Evolutionary conservation across 23 tunicate genomes (phyloP).

Genomic region (Phallusia fumigata): DNA sequence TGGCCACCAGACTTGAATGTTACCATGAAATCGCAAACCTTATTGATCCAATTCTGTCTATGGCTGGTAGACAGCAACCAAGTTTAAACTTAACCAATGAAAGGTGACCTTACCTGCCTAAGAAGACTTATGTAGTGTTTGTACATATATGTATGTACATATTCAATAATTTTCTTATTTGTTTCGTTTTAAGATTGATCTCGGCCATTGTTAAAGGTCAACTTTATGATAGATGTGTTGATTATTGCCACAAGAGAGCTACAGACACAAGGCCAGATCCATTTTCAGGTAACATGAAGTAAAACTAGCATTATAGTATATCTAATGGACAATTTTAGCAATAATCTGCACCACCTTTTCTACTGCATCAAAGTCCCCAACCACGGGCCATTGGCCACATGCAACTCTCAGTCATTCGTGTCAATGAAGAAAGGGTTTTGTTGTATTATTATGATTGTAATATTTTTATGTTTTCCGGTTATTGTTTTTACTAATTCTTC

Average conservation of each 20-base stretch:
- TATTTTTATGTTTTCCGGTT: no score
- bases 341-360: no score
- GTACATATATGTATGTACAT: no score
- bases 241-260: not conserved
- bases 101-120: not conserved
- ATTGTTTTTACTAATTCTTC: no score
- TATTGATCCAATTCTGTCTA: not conserved
- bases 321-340: not conserved
- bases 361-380: no score
- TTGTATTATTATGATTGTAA: no score
- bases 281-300: not conserved
- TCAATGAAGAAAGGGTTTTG: no score
- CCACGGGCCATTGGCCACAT: no score
- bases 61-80: not conserved
- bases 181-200: not conserved
- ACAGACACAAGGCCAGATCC: no score
- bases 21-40: constrained; percentile 15
- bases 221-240: not conserved
- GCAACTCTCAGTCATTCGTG: no score
- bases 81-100: not conserved
- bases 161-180: not conserved
- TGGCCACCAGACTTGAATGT: constrained; percentile 23
- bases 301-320: not conserved
- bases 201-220: not conserved
- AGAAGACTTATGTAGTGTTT: not conserved